phyloP scores from a whole-genome alignment of 2,888 invertebrate species.

The Eupeodes luniger region DNA sequence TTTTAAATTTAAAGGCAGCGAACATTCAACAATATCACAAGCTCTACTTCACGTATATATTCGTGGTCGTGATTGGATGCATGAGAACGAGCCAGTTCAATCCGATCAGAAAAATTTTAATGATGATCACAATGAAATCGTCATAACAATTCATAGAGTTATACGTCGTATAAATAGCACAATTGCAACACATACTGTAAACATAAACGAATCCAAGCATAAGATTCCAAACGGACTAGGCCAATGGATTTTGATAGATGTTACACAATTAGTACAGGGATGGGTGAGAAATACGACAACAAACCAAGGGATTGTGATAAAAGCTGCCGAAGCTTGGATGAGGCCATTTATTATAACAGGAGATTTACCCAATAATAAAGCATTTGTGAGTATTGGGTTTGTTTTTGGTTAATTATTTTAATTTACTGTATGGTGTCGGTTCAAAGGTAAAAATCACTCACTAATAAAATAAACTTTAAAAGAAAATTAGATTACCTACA shows the following conservation, averaged over 20 bases:
- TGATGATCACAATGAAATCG: conserved; percentile 78
- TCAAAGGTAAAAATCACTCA: too few species aligned
- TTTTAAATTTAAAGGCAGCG: conserved; percentile 80
- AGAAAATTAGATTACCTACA: too few species aligned
- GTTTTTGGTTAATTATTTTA: not conserved
- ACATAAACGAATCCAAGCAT: conserved; percentile 80
- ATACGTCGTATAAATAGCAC: conserved; percentile 78
- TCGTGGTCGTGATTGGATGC: conserved; percentile 82
- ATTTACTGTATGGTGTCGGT: too few species aligned
- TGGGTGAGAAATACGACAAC: conserved; percentile 91
- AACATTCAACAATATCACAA: conserved; percentile 80
- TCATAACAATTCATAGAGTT: conserved; percentile 80
- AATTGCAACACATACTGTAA: conserved; percentile 80
- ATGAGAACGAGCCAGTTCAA: conserved; percentile 78
- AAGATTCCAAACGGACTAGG: conserved; percentile 82
- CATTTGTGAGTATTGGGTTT: conserved; percentile 81
- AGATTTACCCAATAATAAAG: conserved; percentile 85
- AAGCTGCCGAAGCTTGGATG: conserved; percentile 87
- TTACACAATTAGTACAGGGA: conserved; percentile 90
- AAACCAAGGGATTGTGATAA: conserved; percentile 91
- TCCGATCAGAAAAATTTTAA: conserved; percentile 56
- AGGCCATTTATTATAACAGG: conserved; percentile 89
- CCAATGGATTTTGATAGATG: conserved; percentile 90
- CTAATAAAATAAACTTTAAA: too few species aligned
- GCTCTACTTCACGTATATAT: conserved; percentile 82